These are phyloP conservation scores for Acropternis orthonyx DNA, from an alignment of 2,797 vertebrate species.

Conservation along the genomic window DNA sequence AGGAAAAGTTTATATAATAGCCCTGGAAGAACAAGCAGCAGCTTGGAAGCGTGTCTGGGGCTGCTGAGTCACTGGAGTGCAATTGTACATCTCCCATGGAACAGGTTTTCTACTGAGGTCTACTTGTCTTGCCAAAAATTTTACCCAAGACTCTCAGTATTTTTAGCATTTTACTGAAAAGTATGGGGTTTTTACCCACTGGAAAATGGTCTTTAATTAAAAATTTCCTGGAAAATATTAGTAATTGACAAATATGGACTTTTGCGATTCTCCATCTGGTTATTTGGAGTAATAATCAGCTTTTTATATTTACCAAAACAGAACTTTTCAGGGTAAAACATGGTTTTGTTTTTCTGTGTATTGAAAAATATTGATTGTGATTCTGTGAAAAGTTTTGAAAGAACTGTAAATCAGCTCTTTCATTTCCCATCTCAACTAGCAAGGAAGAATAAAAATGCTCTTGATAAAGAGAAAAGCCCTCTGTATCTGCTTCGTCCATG, in stretches of 20 bases:
- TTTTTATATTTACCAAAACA: background rate
- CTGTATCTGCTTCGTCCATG: background rate
- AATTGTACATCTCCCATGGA: background rate
- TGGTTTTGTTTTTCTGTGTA: background rate
- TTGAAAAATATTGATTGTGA: background rate
- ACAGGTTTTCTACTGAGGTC: background rate
- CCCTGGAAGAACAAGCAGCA: background rate
- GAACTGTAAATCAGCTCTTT: background rate
- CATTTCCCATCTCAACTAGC: background rate
- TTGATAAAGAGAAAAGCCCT: background rate
- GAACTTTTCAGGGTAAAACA: background rate
- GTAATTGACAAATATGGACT: background rate
- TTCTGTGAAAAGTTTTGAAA: background rate
- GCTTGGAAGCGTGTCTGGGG: background rate
- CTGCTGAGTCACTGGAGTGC: background rate
- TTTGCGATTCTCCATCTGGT: background rate
- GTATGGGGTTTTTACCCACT: background rate
- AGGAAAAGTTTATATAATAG: background rate
- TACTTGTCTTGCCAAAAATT: background rate
- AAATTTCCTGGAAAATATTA: background rate
- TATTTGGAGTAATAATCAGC: background rate
- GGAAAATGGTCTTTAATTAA: background rate
- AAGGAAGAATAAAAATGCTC: background rate
- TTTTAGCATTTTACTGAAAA: background rate
- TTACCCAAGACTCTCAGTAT: background rate